Conservation (phyloP, 2,113 vertebrate species). For the Bungarus multicinctus region DNA sequence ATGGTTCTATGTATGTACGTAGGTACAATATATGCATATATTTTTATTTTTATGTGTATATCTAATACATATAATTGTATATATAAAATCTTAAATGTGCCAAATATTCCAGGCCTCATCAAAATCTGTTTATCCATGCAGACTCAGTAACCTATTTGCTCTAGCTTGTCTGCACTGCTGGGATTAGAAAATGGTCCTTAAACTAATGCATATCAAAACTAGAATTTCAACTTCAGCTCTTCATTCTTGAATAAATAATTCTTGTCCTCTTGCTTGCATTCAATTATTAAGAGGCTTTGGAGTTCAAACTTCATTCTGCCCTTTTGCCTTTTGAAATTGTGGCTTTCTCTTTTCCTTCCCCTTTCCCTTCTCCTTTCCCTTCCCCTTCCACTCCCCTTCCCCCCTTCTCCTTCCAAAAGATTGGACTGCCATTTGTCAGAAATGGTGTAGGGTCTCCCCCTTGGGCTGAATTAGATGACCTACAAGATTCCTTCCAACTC, state of each 20-base stretch:
- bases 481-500: no score
- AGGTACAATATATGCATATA: background rate
- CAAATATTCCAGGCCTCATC: background rate
- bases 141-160: constrained; percentile 11
- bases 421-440: no score
- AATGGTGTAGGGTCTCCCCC: no score
- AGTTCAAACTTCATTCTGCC: background rate
- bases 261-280: constrained; percentile 3
- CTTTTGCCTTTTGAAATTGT: background rate
- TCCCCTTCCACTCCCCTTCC: no score
- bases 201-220: constrained; percentile 32
- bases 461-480: no score
- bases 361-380: no score
- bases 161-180: constrained; percentile 18
- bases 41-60: background rate
- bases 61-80: background rate
- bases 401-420: no score
- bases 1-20: background rate
- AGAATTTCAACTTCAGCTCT: constrained; percentile 23
- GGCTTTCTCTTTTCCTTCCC: accelerated
- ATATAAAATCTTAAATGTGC: constrained; percentile 23
- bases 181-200: constrained; percentile 34
- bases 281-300: background rate
- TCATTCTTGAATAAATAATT: constrained; percentile 1
- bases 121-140: background rate